phyloP scores from a whole-genome alignment of 2,797 vertebrate species.

The Peromyscus attwateri region DNA sequence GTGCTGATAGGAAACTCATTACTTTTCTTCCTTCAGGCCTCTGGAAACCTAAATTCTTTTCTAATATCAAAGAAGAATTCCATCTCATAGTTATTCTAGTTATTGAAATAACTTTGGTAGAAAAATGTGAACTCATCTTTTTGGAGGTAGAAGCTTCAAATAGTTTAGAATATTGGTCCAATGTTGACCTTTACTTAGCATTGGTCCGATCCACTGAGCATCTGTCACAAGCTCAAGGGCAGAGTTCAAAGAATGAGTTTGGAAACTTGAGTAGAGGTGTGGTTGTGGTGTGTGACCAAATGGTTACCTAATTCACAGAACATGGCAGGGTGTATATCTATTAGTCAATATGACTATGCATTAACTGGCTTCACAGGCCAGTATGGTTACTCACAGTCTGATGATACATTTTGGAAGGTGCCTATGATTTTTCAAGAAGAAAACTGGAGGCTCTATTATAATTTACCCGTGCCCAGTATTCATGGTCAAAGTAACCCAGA shows the following conservation, averaged over 20 bases:
- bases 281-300: neutral
- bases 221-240: neutral
- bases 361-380: slow-evolving; percentile 19
- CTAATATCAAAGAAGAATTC: slow-evolving; percentile 40
- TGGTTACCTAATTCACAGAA: slow-evolving; percentile 45
- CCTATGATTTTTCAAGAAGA: slow-evolving; percentile 34
- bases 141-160: neutral
- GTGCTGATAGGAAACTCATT: neutral
- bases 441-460: slow-evolving; percentile 28
- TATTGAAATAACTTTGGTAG: neutral
- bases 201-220: neutral
- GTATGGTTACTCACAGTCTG: neutral
- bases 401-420: slow-evolving; percentile 53
- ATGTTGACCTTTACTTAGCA: neutral
- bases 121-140: slow-evolving; percentile 26
- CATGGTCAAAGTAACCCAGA: slow-evolving; percentile 46
- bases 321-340: neutral
- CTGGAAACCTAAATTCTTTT: slow-evolving; percentile 43
- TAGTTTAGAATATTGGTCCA: neutral
- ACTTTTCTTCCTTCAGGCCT: slow-evolving; percentile 9
- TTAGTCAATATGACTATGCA: neutral
- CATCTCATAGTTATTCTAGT: neutral
- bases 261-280: slow-evolving; percentile 36
- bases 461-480: slow-evolving; percentile 29
- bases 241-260: slow-evolving; percentile 40